A percentile compares a stretch with the other conserved stretches of the same genome.
These are phyloP conservation scores for Drosophila murphyi DNA, from an alignment of 1,140 invertebrate species.

Conservation along the genomic window DNA sequence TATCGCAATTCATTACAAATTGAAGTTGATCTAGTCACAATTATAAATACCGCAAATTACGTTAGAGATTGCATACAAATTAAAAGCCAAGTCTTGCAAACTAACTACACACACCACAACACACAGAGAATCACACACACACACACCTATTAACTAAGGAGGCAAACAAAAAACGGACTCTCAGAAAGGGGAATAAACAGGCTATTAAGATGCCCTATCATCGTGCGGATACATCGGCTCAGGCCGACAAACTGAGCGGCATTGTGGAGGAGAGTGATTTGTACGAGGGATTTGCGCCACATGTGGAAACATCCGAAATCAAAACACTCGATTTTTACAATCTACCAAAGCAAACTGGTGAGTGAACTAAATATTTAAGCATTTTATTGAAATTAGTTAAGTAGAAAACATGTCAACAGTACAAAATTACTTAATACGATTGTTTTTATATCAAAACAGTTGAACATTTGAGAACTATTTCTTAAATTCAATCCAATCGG, in stretches of 20 bases:
- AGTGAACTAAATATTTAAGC: constrained; percentile 34
- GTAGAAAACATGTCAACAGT: background rate
- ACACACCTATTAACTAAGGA: constrained; percentile 10
- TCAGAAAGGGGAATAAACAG: constrained; percentile 45
- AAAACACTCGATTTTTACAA: constrained; percentile 86
- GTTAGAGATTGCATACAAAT: constrained; percentile 12
- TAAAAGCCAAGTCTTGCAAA: constrained; percentile 12
- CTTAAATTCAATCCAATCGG: too few species aligned
- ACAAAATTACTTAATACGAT: too few species aligned
- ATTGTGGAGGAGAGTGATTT: constrained; percentile 90
- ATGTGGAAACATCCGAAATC: constrained; percentile 90
- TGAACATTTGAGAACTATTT: too few species aligned
- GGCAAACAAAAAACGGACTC: background rate
- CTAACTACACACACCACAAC: background rate
- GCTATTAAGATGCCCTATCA: constrained; percentile 82
- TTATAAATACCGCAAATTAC: constrained; percentile 8
- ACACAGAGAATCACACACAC: background rate
- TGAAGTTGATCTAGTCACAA: constrained; percentile 1
- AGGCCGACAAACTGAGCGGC: constrained; percentile 85
- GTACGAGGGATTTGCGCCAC: constrained; percentile 90
- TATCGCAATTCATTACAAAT: constrained; percentile 24
- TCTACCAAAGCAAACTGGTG: constrained; percentile 75
- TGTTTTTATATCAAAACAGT: too few species aligned
- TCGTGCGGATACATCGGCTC: constrained; percentile 73
- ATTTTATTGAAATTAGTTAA: background rate